Conservation (phyloP, 2,797 vertebrate genomes). For the Pampus argenteus region DNA sequence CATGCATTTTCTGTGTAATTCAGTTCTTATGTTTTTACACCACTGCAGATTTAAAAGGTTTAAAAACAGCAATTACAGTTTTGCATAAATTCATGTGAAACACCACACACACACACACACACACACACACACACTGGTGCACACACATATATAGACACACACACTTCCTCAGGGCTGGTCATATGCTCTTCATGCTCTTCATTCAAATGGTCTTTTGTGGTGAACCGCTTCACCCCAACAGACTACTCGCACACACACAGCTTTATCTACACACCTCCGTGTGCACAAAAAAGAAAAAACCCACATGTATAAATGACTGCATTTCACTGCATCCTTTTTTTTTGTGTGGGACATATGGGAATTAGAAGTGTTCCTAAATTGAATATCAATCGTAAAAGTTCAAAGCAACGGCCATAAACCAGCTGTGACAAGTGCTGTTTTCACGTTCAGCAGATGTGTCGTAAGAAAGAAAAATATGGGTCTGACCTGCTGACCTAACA, state of each 20-base stretch:
- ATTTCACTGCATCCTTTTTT: conserved; percentile 22
- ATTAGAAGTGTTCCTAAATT: conserved; percentile 35
- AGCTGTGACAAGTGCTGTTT: conserved; percentile 43
- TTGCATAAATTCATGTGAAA: conserved; percentile 3
- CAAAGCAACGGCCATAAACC: conserved; percentile 51
- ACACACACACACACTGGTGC: conserved; percentile 8
- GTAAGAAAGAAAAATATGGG: conserved; percentile 16
- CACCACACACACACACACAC: conserved; percentile 20
- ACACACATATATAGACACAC: conserved; percentile 24
- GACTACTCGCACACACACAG: conserved; percentile 40
- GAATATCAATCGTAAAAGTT: conserved; percentile 53
- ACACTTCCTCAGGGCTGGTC: conserved; percentile 28
- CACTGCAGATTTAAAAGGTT: conserved; percentile 1
- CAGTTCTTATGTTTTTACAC: background rate
- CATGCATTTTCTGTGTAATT: background rate
- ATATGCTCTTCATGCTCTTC: conserved; percentile 32
- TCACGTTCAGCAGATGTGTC: conserved; percentile 39
- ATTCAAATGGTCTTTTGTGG: conserved; percentile 57
- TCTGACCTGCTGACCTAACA: conserved; percentile 17
- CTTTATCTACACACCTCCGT: background rate
- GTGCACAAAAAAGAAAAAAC: conserved; percentile 13
- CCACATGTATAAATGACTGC: conserved; percentile 27
- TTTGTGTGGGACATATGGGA: conserved; percentile 51
- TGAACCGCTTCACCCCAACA: conserved; percentile 24
- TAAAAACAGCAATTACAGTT: conserved; percentile 9